A percentile compares a stretch with the other conserved stretches of the same genome.
Conservation (phyloP, 2,113 vertebrate species). For the Cheilinus undulatus region DNA sequence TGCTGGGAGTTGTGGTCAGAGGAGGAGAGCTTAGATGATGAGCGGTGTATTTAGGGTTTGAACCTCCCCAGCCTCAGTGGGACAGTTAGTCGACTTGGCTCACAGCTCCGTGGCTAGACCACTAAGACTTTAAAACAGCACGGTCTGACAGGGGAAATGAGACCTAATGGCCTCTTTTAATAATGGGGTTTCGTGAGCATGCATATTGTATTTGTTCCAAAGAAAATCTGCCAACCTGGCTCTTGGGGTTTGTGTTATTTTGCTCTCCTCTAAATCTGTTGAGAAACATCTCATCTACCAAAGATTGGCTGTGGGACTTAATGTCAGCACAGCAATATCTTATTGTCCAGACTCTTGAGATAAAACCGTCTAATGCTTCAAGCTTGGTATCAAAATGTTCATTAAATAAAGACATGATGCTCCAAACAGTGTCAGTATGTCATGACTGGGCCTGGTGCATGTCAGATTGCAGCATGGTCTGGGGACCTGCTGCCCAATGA, state of each 20-base stretch:
- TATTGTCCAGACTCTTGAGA: too few relatives aligned
- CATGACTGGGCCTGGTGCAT: too few relatives aligned
- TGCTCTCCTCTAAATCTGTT: not conserved
- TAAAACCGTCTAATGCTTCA: too few relatives aligned
- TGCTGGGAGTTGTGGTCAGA: conserved; percentile 70
- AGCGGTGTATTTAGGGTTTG: conserved; percentile 65
- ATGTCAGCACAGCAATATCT: too few relatives aligned
- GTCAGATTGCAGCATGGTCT: too few relatives aligned
- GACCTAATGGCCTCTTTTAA: conserved; percentile 25
- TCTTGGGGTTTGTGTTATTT: not conserved
- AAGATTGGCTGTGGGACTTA: too few relatives aligned
- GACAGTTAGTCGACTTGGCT: conserved; percentile 59
- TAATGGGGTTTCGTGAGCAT: conserved; percentile 5
- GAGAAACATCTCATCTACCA: not conserved
- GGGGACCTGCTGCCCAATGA: too few relatives aligned
- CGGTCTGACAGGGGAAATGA: conserved; percentile 12
- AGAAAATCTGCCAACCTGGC: not conserved
- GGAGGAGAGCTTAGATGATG: conserved; percentile 8
- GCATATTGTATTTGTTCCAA: not conserved
- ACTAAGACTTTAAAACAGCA: conserved; percentile 42
- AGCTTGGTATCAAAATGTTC: too few relatives aligned
- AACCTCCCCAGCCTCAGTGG: conserved; percentile 62
- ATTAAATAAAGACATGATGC: too few relatives aligned
- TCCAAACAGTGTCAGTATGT: too few relatives aligned
- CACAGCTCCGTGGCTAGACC: conserved; percentile 62